These are phyloP conservation scores for Meiosimyza decipiens DNA, from an alignment of 2,888 invertebrate species.

Conservation along the genomic window DNA sequence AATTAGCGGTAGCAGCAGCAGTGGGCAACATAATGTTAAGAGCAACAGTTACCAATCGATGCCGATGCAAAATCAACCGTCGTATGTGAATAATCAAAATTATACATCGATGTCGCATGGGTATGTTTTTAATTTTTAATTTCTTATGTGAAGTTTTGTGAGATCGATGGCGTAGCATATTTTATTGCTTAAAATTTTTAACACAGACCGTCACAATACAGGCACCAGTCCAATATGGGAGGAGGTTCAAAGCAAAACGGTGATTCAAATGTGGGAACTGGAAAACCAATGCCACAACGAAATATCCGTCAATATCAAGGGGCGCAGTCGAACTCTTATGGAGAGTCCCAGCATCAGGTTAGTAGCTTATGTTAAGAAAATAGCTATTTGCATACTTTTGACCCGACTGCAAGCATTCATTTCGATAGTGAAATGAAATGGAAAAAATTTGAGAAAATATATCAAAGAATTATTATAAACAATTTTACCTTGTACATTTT, in stretches of 20 bases:
- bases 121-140: conserved; percentile 42
- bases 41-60: conserved; percentile 54
- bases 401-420: not conserved
- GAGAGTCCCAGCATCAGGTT: conserved; percentile 52
- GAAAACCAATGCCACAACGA: conserved; percentile 62
- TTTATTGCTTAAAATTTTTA: not conserved
- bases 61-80: conserved; percentile 57
- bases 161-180: conserved; percentile 6
- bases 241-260: conserved; percentile 63
- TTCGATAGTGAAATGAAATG: not conserved
- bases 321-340: conserved; percentile 57
- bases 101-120: conserved; percentile 56
- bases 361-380: conserved; percentile 16
- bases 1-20: conserved; percentile 36
- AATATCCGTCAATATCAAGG: conserved; percentile 62
- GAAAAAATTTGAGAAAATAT: no score
- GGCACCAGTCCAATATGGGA: conserved; percentile 56
- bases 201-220: conserved; percentile 55
- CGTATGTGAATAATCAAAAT: conserved; percentile 51
- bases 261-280: conserved; percentile 54
- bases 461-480: no score
- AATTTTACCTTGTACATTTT: no score
- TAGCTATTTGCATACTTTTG: not conserved
- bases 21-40: conserved; percentile 37
- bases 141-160: not conserved